Percentiles rank a stretch among this genome's conserved stretches.
Evolutionary conservation across 2,888 invertebrate genomes (phyloP).

Genomic region (Cryptocephalus moraei): DNA sequence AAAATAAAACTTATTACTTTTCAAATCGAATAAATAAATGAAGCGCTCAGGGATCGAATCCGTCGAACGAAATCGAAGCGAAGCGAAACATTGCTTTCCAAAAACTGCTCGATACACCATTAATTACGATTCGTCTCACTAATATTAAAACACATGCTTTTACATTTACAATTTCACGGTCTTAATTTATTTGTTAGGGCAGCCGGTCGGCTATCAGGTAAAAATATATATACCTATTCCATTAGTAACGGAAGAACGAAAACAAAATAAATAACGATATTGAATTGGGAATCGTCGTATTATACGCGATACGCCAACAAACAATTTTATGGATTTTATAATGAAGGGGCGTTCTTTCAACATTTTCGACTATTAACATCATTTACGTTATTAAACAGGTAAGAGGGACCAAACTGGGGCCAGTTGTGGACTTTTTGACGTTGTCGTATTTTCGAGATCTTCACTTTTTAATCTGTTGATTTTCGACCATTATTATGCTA

Average conservation of each 20-base stretch:
- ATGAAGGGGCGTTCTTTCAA: conserved; percentile 6
- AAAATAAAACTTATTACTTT: too few species aligned
- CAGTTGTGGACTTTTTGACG: too few species aligned
- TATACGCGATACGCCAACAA: conserved; percentile 4
- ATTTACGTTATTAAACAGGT: conserved; percentile 6
- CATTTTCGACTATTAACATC: conserved; percentile 6
- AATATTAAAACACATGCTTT: too few species aligned
- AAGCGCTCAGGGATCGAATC: too few species aligned
- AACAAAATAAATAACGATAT: conserved; percentile 5
- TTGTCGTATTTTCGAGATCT: too few species aligned
- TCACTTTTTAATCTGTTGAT: too few species aligned
- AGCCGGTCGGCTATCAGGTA: conserved; percentile 1
- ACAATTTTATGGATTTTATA: conserved; percentile 8
- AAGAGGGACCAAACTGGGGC: neutral
- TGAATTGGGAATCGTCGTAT: conserved; percentile 4
- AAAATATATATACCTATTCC: neutral
- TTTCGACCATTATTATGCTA: too few species aligned
- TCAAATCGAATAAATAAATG: too few species aligned
- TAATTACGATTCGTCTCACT: too few species aligned
- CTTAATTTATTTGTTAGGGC: conserved; percentile 4
- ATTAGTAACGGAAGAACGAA: conserved; percentile 6
- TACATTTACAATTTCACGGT: neutral
- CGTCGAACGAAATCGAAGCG: too few species aligned
- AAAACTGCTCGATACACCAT: too few species aligned
- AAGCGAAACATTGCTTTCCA: too few species aligned